phyloP scores from a whole-genome alignment of 1,140 invertebrate species.

The Epicauta chinensis region DNA sequence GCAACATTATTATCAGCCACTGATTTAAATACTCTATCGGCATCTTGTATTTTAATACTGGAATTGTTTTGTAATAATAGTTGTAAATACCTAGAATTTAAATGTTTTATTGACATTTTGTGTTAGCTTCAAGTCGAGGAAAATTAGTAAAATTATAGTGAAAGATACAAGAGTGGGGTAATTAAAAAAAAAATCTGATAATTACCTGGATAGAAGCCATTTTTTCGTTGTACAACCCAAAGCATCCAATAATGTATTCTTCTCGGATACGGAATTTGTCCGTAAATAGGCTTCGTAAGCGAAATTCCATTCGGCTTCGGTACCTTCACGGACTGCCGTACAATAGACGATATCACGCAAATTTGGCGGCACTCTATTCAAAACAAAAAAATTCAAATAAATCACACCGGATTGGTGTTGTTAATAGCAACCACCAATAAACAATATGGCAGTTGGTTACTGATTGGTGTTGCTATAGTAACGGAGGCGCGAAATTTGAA shows the following conservation, averaged over 20 bases:
- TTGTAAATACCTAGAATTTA: conserved; percentile 49
- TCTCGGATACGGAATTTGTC: conserved; percentile 62
- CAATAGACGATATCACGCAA: conserved; percentile 70
- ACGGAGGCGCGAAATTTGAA: too few relatives aligned
- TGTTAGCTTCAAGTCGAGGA: conserved; percentile 6
- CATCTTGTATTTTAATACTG: conserved; percentile 66
- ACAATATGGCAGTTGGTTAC: too few relatives aligned
- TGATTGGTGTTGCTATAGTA: too few relatives aligned
- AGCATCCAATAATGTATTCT: conserved; percentile 55
- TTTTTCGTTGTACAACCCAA: conserved; percentile 66
- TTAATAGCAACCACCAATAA: background rate
- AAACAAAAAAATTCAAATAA: background rate
- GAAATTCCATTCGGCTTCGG: conserved; percentile 72
- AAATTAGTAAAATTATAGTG: conserved; percentile 6
- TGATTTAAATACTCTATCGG: conserved; percentile 52
- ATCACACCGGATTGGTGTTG: too few relatives aligned
- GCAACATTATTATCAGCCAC: conserved; percentile 53
- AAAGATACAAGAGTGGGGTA: conserved; percentile 4
- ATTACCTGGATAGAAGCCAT: conserved; percentile 63
- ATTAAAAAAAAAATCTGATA: background rate
- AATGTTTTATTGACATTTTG: background rate
- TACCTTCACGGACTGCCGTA: conserved; percentile 66
- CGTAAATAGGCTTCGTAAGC: conserved; percentile 64
- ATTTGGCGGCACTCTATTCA: conserved; percentile 66
- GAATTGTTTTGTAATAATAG: conserved; percentile 52